phyloP scores from a whole-genome alignment of 1,140 invertebrate species.

The Saxidomus purpurata region DNA sequence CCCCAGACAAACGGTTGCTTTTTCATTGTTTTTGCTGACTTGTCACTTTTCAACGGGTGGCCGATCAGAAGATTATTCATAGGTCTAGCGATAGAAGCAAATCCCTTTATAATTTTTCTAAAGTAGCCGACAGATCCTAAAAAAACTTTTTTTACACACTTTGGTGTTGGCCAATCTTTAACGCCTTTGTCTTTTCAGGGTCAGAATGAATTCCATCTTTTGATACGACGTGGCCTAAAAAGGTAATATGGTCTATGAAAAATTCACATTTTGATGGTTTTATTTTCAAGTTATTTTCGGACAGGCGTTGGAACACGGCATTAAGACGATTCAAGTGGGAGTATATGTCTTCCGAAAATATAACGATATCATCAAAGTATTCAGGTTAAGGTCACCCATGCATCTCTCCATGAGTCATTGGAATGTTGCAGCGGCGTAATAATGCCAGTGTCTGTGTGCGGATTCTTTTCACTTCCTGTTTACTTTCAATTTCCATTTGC shows the following conservation, averaged over 20 bases:
- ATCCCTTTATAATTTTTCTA: slow-evolving; percentile 73
- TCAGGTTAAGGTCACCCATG: slow-evolving; percentile 36
- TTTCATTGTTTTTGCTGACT: not conserved
- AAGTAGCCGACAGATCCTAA: slow-evolving; percentile 75
- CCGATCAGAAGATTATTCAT: slow-evolving; percentile 49
- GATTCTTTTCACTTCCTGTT: too few relatives aligned
- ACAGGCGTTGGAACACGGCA: not conserved
- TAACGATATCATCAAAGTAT: slow-evolving; percentile 13
- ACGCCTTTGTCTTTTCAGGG: slow-evolving; percentile 75
- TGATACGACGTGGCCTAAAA: too few relatives aligned
- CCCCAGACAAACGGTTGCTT: slow-evolving; percentile 23
- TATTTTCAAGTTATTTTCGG: not conserved
- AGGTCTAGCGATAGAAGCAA: slow-evolving; percentile 59
- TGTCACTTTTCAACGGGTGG: not conserved
- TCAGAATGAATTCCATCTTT: slow-evolving; percentile 65
- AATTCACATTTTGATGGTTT: too few relatives aligned
- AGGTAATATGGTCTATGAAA: slow-evolving; percentile 52
- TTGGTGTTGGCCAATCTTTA: slow-evolving; percentile 73
- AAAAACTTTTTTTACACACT: slow-evolving; percentile 74
- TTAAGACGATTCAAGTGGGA: not conserved
- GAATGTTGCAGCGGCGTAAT: slow-evolving; percentile 86
- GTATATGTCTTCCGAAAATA: slow-evolving; percentile 1
- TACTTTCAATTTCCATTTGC: too few relatives aligned
- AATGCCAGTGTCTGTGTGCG: too few relatives aligned
- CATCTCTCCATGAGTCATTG: too few relatives aligned